Evolutionary conservation across 1,140 invertebrate genomes (phyloP).

Genomic region (Ephestia elutella): DNA sequence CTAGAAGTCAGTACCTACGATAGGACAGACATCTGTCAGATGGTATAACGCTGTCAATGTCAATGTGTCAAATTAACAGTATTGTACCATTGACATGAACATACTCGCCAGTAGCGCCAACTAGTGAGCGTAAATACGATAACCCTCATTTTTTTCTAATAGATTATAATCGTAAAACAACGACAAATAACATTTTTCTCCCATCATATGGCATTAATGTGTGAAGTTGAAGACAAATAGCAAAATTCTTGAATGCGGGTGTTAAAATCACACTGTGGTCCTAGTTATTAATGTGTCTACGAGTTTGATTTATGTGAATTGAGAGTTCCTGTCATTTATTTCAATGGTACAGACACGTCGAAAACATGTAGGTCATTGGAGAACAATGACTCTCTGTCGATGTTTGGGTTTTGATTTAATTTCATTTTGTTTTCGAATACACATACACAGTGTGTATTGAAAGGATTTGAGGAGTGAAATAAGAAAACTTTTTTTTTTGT

Average conservation of each 20-base stretch:
- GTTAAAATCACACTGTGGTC: neutral
- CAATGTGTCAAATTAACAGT: too few species aligned
- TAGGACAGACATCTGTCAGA: too few species aligned
- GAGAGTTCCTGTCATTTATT: slow-evolving; percentile 2
- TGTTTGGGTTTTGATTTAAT: neutral
- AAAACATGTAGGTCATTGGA: slow-evolving; percentile 49
- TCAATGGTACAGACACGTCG: slow-evolving; percentile 40
- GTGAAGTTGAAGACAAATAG: slow-evolving; percentile 15
- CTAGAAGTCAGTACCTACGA: too few species aligned
- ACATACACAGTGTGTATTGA: neutral
- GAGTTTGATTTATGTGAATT: neutral
- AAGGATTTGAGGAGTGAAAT: neutral
- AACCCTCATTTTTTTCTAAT: too few species aligned
- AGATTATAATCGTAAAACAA: too few species aligned
- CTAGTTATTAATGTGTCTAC: neutral
- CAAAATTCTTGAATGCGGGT: neutral
- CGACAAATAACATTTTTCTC: too few species aligned
- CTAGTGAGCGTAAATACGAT: too few species aligned
- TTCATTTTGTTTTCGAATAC: slow-evolving; percentile 1
- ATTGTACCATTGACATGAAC: too few species aligned
- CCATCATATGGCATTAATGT: too few species aligned
- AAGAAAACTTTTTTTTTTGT: neutral
- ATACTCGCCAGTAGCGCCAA: too few species aligned
- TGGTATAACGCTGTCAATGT: too few species aligned
- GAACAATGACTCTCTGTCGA: slow-evolving; percentile 48